Evolutionary conservation across 2,113 vertebrate species (phyloP).

Genomic region (cat (Felis catus)): DNA sequence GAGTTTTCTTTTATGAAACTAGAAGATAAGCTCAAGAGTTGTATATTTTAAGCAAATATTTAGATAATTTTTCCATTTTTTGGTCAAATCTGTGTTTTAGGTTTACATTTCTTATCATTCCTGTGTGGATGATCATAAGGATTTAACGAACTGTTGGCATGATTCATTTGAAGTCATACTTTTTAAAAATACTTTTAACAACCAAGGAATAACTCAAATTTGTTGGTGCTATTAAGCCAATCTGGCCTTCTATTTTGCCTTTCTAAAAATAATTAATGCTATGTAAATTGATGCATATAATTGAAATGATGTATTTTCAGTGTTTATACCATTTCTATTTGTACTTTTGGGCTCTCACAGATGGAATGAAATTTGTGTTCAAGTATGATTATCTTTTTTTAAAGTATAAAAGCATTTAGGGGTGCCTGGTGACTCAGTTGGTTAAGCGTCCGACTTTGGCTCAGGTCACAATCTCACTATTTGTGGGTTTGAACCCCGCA

Average conservation of each 20-base stretch:
- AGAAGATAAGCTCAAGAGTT: not conserved
- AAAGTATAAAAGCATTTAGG: too few relatives aligned
- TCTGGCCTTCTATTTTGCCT: not conserved
- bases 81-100: not conserved
- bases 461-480: too few relatives aligned
- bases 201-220: not conserved
- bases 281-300: not conserved
- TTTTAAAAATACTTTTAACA: conserved; percentile 23
- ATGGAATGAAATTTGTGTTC: conserved; percentile 4
- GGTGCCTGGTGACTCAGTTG: too few relatives aligned
- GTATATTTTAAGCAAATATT: not conserved
- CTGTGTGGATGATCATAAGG: not conserved
- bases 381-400: not conserved
- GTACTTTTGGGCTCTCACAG: not conserved
- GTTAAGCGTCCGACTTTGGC: too few relatives aligned
- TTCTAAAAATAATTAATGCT: conserved; percentile 37
- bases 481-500: too few relatives aligned
- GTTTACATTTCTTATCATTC: not conserved
- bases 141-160: not conserved
- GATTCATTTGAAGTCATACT: not conserved
- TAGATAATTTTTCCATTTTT: not conserved
- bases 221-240: not conserved
- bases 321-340: not conserved
- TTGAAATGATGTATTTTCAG: not conserved
- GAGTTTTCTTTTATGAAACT: not conserved